Conservation (phyloP, 2,888 invertebrate genomes). For the Lasioglossum morio region DNA sequence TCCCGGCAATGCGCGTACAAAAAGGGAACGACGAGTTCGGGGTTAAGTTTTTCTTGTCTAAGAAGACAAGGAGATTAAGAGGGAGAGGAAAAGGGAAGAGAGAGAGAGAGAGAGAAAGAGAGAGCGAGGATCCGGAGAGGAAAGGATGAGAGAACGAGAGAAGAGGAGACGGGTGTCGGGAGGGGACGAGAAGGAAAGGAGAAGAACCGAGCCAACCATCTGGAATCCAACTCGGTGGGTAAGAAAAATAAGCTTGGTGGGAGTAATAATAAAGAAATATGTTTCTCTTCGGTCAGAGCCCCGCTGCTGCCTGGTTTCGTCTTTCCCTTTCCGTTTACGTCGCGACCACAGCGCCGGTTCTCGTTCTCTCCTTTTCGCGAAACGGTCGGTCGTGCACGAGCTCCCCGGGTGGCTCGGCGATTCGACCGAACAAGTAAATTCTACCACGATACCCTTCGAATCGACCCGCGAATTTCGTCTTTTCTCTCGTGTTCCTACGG, state of each 20-base stretch:
- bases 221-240: constrained; percentile 81
- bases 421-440: neutral
- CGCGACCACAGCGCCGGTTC: neutral
- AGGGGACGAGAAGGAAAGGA: constrained; percentile 19
- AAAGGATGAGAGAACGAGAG: neutral
- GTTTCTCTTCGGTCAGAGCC: constrained; percentile 82
- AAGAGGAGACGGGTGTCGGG: neutral
- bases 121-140: constrained; percentile 5
- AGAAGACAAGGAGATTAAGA: constrained; percentile 46
- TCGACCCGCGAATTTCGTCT: neutral
- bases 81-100: constrained; percentile 1
- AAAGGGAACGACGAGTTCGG: constrained; percentile 74
- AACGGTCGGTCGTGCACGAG: constrained; percentile 32
- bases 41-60: constrained; percentile 65
- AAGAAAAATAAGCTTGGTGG: constrained; percentile 84
- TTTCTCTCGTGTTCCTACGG: neutral
- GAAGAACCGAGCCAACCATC: constrained; percentile 76
- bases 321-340: constrained; percentile 40
- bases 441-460: neutral
- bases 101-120: constrained; percentile 19
- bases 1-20: constrained; percentile 75
- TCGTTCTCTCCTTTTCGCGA: constrained; percentile 32
- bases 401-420: neutral
- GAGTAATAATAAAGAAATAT: constrained; percentile 85
- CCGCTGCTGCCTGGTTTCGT: constrained; percentile 51